Conservation (phyloP, 2,113 vertebrate species). For the Miniopterus natalensis region DNA sequence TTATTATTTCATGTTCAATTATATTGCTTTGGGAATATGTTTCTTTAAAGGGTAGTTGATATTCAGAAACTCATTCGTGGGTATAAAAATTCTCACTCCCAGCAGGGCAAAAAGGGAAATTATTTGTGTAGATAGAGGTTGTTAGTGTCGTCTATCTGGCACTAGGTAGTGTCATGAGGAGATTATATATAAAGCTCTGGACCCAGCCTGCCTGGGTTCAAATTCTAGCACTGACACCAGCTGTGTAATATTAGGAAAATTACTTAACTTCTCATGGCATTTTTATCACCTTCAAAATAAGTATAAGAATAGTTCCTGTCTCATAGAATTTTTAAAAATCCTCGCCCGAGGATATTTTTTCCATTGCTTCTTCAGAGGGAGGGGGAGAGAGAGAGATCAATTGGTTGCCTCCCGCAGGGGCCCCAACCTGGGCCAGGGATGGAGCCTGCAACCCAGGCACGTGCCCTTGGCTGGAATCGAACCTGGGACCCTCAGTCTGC, state of each 20-base stretch:
- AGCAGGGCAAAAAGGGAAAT: constrained; percentile 36
- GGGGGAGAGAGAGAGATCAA: too few species aligned
- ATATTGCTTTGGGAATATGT: constrained; percentile 45
- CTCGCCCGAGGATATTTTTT: too few species aligned
- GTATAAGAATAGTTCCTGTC: background rate
- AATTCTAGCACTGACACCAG: background rate
- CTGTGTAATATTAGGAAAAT: background rate
- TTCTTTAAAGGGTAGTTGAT: constrained; percentile 58
- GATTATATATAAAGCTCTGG: background rate
- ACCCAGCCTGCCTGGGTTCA: background rate
- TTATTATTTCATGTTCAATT: constrained; percentile 64
- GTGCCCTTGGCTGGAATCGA: too few species aligned
- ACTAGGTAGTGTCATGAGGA: background rate
- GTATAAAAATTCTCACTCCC: constrained; percentile 37
- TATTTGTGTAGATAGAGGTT: background rate
- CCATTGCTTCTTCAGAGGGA: too few species aligned
- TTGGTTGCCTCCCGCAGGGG: too few species aligned
- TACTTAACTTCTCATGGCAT: background rate
- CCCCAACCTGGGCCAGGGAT: too few species aligned
- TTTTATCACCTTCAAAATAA: constrained; percentile 39
- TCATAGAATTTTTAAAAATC: background rate
- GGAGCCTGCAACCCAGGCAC: too few species aligned
- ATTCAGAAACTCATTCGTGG: constrained; percentile 49
- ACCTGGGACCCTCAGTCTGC: too few species aligned
- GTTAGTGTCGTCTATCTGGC: background rate